phyloP scores from a whole-genome alignment of 2,113 vertebrate species.

The Semicossyphus pulcher region DNA sequence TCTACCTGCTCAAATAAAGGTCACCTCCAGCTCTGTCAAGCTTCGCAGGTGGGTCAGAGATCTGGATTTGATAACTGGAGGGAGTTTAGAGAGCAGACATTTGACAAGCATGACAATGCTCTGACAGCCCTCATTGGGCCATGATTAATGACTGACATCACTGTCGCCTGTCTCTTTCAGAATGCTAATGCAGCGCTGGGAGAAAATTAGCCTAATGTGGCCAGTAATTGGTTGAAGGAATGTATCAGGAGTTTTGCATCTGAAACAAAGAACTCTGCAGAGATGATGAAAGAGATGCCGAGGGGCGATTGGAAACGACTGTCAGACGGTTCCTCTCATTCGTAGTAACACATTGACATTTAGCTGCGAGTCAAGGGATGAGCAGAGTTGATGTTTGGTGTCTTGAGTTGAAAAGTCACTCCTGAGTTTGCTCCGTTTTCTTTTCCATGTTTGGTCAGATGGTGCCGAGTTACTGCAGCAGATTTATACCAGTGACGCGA shows the following conservation, averaged over 20 bases:
- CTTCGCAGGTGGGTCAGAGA: slow-evolving; percentile 85
- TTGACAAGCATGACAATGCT: slow-evolving; percentile 85
- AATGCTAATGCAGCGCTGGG: slow-evolving; percentile 81
- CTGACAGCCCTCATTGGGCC: slow-evolving; percentile 85
- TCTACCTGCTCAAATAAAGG: slow-evolving; percentile 63
- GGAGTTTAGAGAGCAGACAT: slow-evolving; percentile 81
- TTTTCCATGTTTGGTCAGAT: slow-evolving; percentile 12
- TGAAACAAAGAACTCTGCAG: slow-evolving; percentile 47
- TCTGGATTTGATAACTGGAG: slow-evolving; percentile 83
- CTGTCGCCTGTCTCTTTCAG: slow-evolving; percentile 73
- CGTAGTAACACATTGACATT: slow-evolving; percentile 67
- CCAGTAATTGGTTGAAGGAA: slow-evolving; percentile 74
- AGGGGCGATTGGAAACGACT: slow-evolving; percentile 60
- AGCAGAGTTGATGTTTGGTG: slow-evolving; percentile 46
- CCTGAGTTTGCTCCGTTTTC: slow-evolving; percentile 27
- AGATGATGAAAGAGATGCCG: slow-evolving; percentile 45
- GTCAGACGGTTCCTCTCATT: slow-evolving; percentile 64
- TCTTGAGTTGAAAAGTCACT: slow-evolving; percentile 44
- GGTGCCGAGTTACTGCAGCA: background rate
- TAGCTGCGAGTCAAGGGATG: slow-evolving; percentile 45
- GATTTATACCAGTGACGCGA: background rate
- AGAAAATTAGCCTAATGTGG: slow-evolving; percentile 81
- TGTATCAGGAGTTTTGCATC: slow-evolving; percentile 28
- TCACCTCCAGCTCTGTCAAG: slow-evolving; percentile 82
- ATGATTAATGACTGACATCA: slow-evolving; percentile 90